Evolutionary conservation across 1,140 invertebrate genomes (phyloP).

Genomic region (Scylla paramamosain): DNA sequence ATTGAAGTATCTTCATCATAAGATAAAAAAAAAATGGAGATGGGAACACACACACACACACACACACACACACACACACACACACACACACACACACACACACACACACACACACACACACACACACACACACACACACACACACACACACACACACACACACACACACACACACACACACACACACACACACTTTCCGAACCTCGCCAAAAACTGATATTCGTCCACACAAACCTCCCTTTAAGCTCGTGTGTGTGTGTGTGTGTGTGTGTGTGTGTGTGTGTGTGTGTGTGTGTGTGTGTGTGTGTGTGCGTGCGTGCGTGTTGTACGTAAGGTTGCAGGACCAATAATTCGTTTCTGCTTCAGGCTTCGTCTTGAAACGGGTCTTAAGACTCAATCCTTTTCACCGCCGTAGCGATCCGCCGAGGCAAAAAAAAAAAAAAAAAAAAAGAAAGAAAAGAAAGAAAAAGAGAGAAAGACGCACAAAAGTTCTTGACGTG

Average conservation of each 20-base stretch:
- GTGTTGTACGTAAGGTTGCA: not conserved
- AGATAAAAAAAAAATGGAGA: too few relatives aligned
- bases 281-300: constrained; percentile 15
- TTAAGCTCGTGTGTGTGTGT: not conserved
- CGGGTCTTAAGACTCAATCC: too few relatives aligned
- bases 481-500: too few relatives aligned
- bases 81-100: constrained; percentile 41
- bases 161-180: not conserved
- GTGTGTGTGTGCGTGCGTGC: not conserved
- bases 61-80: constrained; percentile 27
- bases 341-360: not conserved
- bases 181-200: not conserved
- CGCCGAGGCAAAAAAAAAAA: too few relatives aligned
- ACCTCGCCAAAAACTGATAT: not conserved
- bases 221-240: not conserved
- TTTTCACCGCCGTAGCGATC: too few relatives aligned
- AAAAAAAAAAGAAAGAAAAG: too few relatives aligned
- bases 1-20: too few relatives aligned
- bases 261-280: not conserved
- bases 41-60: not conserved
- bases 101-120: constrained; percentile 39
- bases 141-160: too few relatives aligned
- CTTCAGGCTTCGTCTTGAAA: too few relatives aligned
- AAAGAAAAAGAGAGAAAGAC: too few relatives aligned
- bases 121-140: not conserved